Evolutionary conservation across 2,888 invertebrate genomes (phyloP).

Genomic region (Melinaea marsaeus): DNA sequence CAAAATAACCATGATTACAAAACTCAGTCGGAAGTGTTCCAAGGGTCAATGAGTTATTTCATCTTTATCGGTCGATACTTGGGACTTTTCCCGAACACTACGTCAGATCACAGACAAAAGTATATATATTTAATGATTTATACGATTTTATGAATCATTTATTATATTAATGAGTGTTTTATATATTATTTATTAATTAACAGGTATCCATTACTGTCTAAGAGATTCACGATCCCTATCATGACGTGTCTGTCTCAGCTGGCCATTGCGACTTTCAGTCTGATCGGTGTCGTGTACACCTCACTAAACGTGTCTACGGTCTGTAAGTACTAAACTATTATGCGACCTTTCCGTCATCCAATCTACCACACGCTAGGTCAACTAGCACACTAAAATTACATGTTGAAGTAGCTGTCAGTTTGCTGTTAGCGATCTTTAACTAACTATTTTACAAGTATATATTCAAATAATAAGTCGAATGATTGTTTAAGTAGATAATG

Average conservation of each 20-base stretch:
- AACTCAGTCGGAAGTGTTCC: slow-evolving; percentile 17
- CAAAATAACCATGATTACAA: not conserved
- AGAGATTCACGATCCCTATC: slow-evolving; percentile 38
- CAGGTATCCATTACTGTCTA: slow-evolving; percentile 44
- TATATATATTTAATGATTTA: slow-evolving; percentile 7
- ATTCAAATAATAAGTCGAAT: too few relatives aligned
- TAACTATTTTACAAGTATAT: too few relatives aligned
- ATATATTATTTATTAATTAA: slow-evolving; percentile 24
- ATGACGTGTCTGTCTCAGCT: slow-evolving; percentile 36
- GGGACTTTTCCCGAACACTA: slow-evolving; percentile 46
- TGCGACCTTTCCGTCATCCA: too few relatives aligned
- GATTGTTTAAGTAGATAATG: too few relatives aligned
- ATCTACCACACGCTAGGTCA: too few relatives aligned
- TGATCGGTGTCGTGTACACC: slow-evolving; percentile 33
- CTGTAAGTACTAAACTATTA: slow-evolving; percentile 34
- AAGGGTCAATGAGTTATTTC: slow-evolving; percentile 21
- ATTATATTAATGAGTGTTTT: slow-evolving; percentile 42
- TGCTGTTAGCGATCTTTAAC: too few relatives aligned
- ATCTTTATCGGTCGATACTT: slow-evolving; percentile 43
- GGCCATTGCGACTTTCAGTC: slow-evolving; percentile 29
- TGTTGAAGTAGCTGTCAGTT: too few relatives aligned
- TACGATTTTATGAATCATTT: too few relatives aligned
- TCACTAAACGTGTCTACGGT: slow-evolving; percentile 33
- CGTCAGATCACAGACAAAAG: slow-evolving; percentile 38
- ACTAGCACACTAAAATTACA: too few relatives aligned